phyloP scores from a whole-genome alignment of 2,888 invertebrate species.

The Platynereis dumerilii region DNA sequence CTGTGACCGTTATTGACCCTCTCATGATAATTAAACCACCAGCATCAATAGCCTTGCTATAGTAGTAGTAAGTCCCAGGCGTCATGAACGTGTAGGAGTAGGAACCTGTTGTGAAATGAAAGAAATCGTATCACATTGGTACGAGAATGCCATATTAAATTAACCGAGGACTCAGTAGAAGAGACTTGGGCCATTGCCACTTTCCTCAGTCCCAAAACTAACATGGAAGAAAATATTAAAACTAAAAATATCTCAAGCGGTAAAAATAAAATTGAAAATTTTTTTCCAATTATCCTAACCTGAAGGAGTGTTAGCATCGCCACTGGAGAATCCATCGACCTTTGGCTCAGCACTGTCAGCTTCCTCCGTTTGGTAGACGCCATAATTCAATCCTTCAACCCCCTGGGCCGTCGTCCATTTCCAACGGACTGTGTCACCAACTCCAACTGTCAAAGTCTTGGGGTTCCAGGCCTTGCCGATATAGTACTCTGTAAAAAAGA shows the following conservation, averaged over 20 bases:
- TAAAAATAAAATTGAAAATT: too few species aligned
- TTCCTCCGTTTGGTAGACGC: conserved; percentile 29
- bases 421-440: conserved; percentile 39
- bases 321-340: conserved; percentile 32
- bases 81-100: conserved; percentile 28
- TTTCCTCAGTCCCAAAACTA: neutral
- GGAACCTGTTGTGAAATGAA: conserved; percentile 6
- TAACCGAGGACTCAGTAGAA: neutral
- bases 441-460: conserved; percentile 24
- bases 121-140: neutral
- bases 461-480: conserved; percentile 34
- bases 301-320: conserved; percentile 10
- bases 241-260: too few species aligned
- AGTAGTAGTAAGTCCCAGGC: conserved; percentile 46
- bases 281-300: neutral
- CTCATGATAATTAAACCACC: conserved; percentile 23
- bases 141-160: neutral
- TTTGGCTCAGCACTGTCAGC: conserved; percentile 7
- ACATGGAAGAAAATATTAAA: too few species aligned
- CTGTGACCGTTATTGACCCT: conserved; percentile 25
- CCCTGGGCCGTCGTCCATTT: conserved; percentile 31
- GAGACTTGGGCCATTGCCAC: neutral
- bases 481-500: conserved; percentile 29
- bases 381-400: conserved; percentile 20
- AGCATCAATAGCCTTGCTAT: conserved; percentile 38